These are phyloP conservation scores for Neosilurus hyrtlii DNA, from an alignment of 2,797 vertebrate species.

Conservation along the genomic window DNA sequence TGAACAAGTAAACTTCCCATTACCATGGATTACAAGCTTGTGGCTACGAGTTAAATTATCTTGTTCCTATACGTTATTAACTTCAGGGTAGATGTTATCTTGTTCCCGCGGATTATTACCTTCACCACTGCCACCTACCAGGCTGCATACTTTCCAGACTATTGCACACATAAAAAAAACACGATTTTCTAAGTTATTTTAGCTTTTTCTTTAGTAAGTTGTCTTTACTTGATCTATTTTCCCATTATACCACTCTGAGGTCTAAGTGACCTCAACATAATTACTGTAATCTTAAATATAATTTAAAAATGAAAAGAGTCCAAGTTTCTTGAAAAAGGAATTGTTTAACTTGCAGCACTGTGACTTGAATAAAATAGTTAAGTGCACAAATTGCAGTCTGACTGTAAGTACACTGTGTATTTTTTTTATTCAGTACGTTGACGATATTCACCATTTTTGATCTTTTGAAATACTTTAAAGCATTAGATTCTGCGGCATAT, in stretches of 20 bases:
- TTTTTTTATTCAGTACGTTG: neutral
- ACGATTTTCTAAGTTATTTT: neutral
- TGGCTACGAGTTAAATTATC: too few species aligned
- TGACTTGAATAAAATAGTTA: neutral
- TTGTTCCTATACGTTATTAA: too few species aligned
- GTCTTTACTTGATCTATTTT: neutral
- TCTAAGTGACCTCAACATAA: neutral
- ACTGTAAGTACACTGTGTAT: neutral
- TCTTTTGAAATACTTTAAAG: neutral
- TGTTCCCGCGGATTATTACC: too few species aligned
- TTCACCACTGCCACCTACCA: too few species aligned
- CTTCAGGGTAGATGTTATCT: too few species aligned
- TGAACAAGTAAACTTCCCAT: too few species aligned
- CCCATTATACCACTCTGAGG: neutral
- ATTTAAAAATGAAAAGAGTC: neutral
- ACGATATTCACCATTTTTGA: slow-evolving; percentile 14
- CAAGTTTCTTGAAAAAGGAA: neutral
- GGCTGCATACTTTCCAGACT: neutral
- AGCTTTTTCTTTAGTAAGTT: neutral
- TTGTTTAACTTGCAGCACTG: neutral
- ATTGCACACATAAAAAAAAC: neutral
- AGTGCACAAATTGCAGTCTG: slow-evolving; percentile 13
- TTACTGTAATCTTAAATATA: neutral
- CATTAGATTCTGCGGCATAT: slow-evolving; percentile 6
- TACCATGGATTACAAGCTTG: too few species aligned